Percentiles rank a stretch among this genome's conserved stretches.
Evolutionary conservation across 2,797 vertebrate species (phyloP).

Genomic region (Sciurus vulgaris): DNA sequence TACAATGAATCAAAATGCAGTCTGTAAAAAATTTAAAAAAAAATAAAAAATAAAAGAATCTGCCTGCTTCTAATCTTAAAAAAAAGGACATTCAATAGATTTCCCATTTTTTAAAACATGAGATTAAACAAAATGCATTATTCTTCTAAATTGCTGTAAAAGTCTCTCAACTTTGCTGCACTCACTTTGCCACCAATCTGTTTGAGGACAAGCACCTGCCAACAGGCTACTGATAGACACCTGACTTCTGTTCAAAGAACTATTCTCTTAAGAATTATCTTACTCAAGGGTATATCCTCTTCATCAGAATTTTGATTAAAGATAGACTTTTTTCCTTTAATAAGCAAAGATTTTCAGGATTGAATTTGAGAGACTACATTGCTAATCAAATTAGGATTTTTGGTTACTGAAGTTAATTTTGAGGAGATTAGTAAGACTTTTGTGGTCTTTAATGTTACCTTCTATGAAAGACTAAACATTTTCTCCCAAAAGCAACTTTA

Average conservation of each 20-base stretch:
- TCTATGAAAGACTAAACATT: not conserved
- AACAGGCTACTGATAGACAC: not conserved
- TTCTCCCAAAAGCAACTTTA: not conserved
- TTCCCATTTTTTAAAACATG: not conserved
- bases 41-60: too few species aligned
- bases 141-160: not conserved
- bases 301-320: not conserved
- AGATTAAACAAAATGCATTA: not conserved
- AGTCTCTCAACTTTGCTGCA: not conserved
- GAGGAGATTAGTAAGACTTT: not conserved
- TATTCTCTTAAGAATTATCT: not conserved
- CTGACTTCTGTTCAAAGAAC: not conserved
- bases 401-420: not conserved
- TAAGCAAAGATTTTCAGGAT: not conserved
- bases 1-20: too few species aligned
- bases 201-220: not conserved
- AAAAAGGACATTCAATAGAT: not conserved
- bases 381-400: not conserved
- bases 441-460: not conserved
- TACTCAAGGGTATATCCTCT: not conserved
- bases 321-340: not conserved
- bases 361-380: not conserved
- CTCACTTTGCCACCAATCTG: accelerated
- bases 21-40: too few species aligned
- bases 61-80: too few species aligned